Evolutionary conservation across 1,140 invertebrate genomes (phyloP).

Genomic region (Lepidurus apus): DNA sequence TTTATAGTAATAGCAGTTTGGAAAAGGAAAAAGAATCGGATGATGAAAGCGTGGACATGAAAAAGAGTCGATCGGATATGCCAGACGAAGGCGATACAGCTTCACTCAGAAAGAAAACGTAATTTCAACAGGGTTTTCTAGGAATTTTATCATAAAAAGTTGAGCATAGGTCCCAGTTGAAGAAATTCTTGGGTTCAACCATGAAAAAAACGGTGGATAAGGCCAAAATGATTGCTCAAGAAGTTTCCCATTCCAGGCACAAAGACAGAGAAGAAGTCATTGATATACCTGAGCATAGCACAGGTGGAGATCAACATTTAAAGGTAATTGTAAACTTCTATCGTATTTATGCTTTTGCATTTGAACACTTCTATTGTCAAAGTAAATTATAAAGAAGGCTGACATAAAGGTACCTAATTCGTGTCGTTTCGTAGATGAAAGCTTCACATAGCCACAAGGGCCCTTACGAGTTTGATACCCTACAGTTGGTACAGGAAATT

Average conservation of each 20-base stretch:
- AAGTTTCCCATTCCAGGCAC: conserved; percentile 68
- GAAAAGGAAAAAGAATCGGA: conserved; percentile 73
- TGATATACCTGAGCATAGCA: conserved; percentile 76
- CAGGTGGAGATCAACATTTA: conserved; percentile 71
- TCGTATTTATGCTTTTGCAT: background rate
- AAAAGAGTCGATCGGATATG: conserved; percentile 47
- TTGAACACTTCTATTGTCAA: background rate
- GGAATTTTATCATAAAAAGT: conserved; percentile 14
- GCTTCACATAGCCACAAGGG: conserved; percentile 92
- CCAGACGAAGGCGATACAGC: conserved; percentile 37
- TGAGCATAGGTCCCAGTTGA: conserved; percentile 57
- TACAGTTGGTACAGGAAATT: conserved; percentile 66
- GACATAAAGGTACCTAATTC: background rate
- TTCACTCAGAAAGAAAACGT: conserved; percentile 45
- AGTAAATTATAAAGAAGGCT: background rate
- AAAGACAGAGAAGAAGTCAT: conserved; percentile 76
- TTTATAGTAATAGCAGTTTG: conserved; percentile 56
- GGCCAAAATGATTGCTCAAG: conserved; percentile 82
- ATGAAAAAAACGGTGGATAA: conserved; percentile 84
- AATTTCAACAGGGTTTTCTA: conserved; percentile 32
- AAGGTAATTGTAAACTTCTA: conserved; percentile 50
- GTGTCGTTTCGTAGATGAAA: conserved; percentile 57
- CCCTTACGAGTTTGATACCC: conserved; percentile 85
- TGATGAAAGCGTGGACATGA: conserved; percentile 74
- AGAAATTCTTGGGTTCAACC: conserved; percentile 76